Evolutionary conservation across 30 jellyfish, hydroid and myxozoan species (phyloP), one percentile per base, ranked within the genome.

Genomic region (Mastigias papua): DNA sequence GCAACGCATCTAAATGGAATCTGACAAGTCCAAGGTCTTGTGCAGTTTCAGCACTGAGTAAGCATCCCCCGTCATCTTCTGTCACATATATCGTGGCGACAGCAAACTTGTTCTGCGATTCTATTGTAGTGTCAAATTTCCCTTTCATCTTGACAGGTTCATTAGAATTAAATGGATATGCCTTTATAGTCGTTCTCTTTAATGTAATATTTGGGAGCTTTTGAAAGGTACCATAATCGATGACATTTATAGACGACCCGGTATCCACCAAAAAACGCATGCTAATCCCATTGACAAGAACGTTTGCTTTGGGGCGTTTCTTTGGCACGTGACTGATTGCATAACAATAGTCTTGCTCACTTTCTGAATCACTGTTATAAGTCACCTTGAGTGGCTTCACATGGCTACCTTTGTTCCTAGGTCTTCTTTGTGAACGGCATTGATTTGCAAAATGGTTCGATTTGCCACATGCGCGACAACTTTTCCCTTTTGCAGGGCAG

Each of bases 1-100:
- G 80, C 7, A 84, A 51, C 4, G 42, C 27, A 48, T 84, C 49
- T 46, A 69, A 0, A 48, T 48, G 27, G 34, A 50, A 27, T 29
- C 93, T 46, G 48, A 70, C 67, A 35, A 71, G 50, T 73, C 80
- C 91, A 71, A 48, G 26, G 13, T 69, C 86, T 71, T 84, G 87
- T 28, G 81, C 81, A 22, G 93, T 72, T 26, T n/a, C 29, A 13
- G 87, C 34, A 63, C 86, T 70, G 23, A 84, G 93, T 49, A 84
- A 33, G 54, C 87, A 84, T 19, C 93, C 93, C 42, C 87, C 93
- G 70, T 84, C 87, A 16, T 84, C 76, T 30, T 22, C 78, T 28
- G 77, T 81, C 46, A 81, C 84, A 81, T 66, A 67, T 48, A 81
- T 35, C 46, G 73, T 81, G 11, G 84, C 91, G 30, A 81, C 75